Evolutionary conservation across 1,140 invertebrate genomes (phyloP).

Genomic region (Drosophila mayri): DNA sequence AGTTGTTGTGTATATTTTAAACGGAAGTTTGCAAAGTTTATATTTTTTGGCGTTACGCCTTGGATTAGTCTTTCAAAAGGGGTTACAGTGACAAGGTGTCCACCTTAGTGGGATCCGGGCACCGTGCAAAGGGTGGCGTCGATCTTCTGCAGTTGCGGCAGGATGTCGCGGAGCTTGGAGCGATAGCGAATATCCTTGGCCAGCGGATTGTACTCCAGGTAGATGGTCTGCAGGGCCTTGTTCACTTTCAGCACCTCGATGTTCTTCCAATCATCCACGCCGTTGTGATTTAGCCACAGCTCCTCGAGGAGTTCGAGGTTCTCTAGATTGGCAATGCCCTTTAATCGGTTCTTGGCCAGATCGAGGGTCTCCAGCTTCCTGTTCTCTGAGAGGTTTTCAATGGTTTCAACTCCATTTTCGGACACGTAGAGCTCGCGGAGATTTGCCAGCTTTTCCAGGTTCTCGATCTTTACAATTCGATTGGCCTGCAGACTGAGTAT

Average conservation of each 20-base stretch:
- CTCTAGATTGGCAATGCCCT: slow-evolving; percentile 91
- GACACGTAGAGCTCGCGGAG: slow-evolving; percentile 97
- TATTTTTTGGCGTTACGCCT: slow-evolving; percentile 21
- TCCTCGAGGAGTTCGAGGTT: slow-evolving; percentile 93
- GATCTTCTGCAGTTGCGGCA: slow-evolving; percentile 95
- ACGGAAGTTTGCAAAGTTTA: slow-evolving; percentile 29
- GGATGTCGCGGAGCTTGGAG: slow-evolving; percentile 94
- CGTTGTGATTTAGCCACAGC: slow-evolving; percentile 98
- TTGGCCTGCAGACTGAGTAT: slow-evolving; percentile 97
- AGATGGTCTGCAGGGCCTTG: slow-evolving; percentile 94
- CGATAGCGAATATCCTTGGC: slow-evolving; percentile 94
- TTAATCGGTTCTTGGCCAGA: slow-evolving; percentile 95
- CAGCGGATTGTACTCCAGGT: slow-evolving; percentile 97
- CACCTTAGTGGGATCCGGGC: slow-evolving; percentile 70
- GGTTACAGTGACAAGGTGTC: slow-evolving; percentile 7
- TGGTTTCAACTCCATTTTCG: slow-evolving; percentile 94
- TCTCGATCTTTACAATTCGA: slow-evolving; percentile 94
- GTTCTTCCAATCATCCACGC: slow-evolving; percentile 93
- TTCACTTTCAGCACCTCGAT: slow-evolving; percentile 91
- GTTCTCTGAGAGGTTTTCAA: slow-evolving; percentile 91
- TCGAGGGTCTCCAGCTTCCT: slow-evolving; percentile 93
- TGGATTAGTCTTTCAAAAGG: slow-evolving; percentile 32
- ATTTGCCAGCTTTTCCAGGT: slow-evolving; percentile 90
- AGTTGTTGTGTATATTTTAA: slow-evolving; percentile 31
- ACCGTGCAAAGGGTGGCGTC: slow-evolving; percentile 95